These are phyloP conservation scores for Synergus japonicus DNA, from an alignment of 2,888 invertebrate species.

Conservation along the genomic window DNA sequence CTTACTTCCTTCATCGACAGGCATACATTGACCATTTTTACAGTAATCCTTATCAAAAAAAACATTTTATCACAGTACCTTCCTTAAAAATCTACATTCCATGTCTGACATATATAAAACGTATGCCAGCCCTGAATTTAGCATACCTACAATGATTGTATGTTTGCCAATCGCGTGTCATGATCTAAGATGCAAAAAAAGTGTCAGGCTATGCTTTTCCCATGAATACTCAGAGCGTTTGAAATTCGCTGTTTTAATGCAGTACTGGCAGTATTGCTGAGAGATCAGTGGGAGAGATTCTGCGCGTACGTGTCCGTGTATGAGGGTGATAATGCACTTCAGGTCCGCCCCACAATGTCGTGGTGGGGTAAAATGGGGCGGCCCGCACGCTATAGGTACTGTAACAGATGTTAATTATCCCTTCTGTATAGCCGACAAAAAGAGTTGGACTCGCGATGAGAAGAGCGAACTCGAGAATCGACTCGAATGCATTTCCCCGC, in stretches of 20 bases:
- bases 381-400: constrained; percentile 73
- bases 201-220: constrained; percentile 41
- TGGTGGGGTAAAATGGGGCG: constrained; percentile 74
- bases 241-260: constrained; percentile 34
- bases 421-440: constrained; percentile 69
- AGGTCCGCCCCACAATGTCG: constrained; percentile 73
- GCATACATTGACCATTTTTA: too few relatives aligned
- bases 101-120: background rate
- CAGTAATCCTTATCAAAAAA: too few relatives aligned
- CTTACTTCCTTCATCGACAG: too few relatives aligned
- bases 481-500: constrained; percentile 30
- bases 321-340: constrained; percentile 76
- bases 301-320: constrained; percentile 45
- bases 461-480: constrained; percentile 50
- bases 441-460: constrained; percentile 52
- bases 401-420: constrained; percentile 78
- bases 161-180: constrained; percentile 7
- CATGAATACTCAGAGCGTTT: constrained; percentile 27
- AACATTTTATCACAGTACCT: too few relatives aligned
- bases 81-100: background rate
- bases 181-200: constrained; percentile 34
- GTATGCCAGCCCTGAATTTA: background rate
- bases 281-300: constrained; percentile 40
- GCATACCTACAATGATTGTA: constrained; percentile 37
- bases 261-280: constrained; percentile 14